Conservation (phyloP, 2,888 invertebrate species). For the Prosopocoilus inquinatus region DNA sequence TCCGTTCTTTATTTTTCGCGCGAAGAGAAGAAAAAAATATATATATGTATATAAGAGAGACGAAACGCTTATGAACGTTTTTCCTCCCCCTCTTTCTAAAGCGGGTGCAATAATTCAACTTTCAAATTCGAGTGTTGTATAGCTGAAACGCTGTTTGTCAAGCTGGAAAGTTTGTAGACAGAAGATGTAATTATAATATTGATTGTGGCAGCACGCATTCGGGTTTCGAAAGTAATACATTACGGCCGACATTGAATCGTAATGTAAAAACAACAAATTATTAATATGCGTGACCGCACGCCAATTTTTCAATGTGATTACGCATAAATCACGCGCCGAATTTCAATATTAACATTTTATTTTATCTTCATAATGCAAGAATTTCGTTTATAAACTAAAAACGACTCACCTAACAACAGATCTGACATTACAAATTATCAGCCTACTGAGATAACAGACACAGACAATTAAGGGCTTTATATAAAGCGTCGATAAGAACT, state of each 20-base stretch:
- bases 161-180: too few species aligned
- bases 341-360: constrained; percentile 3
- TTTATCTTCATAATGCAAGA: not conserved
- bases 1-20: too few species aligned
- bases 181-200: too few species aligned
- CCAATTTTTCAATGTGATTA: constrained; percentile 7
- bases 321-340: constrained; percentile 3
- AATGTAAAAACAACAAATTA: constrained; percentile 3
- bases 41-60: too few species aligned
- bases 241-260: not conserved
- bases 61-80: too few species aligned
- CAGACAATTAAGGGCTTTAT: constrained; percentile 35
- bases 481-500: constrained; percentile 23
- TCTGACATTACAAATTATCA: constrained; percentile 44
- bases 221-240: too few species aligned
- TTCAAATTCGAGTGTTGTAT: too few species aligned
- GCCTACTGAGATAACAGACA: constrained; percentile 36
- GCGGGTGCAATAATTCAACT: too few species aligned
- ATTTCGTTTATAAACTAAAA: constrained; percentile 36
- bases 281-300: constrained; percentile 7
- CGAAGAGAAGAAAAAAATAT: too few species aligned
- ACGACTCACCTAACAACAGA: constrained; percentile 42
- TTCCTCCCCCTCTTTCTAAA: too few species aligned
- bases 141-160: too few species aligned
- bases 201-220: too few species aligned